Evolutionary conservation across 2,888 invertebrate species (phyloP).

Genomic region (Diadromus collaris): DNA sequence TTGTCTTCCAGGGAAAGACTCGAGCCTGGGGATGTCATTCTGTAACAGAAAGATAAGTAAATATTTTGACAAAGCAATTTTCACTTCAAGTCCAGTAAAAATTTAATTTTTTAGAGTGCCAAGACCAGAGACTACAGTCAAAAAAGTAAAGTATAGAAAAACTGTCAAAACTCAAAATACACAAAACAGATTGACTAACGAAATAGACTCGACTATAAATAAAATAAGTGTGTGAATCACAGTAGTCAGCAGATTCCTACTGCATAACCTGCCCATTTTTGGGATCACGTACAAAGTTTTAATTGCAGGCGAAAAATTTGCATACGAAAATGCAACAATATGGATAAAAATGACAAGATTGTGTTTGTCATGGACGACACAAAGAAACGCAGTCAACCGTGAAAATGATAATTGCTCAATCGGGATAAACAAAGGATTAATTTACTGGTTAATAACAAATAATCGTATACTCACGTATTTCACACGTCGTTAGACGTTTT

Average conservation of each 20-base stretch:
- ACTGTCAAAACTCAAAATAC: neutral
- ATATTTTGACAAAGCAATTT: neutral
- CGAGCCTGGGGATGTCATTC: constrained; percentile 55
- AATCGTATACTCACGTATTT: constrained; percentile 36
- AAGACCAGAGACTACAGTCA: neutral
- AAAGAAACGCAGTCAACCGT: neutral
- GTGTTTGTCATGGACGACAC: neutral
- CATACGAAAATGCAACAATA: neutral
- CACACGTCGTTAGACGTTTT: neutral
- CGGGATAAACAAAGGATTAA: constrained; percentile 1
- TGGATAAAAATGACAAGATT: neutral
- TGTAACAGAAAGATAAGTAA: constrained; percentile 18
- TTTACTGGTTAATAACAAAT: neutral
- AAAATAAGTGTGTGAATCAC: constrained; percentile 1
- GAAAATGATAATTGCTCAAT: neutral
- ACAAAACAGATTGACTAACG: neutral
- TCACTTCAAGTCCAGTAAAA: neutral
- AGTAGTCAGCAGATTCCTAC: neutral
- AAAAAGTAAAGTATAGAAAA: neutral
- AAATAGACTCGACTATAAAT: constrained; percentile 4
- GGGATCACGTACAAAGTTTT: neutral
- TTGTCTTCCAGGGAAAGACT: constrained; percentile 54
- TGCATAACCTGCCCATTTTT: constrained; percentile 25
- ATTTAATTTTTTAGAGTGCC: neutral
- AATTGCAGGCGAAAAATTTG: neutral